A percentile compares a stretch with the other conserved stretches of the same genome.
Conservation (phyloP, 2,797 vertebrate genomes). For the Caiman crocodilus region DNA sequence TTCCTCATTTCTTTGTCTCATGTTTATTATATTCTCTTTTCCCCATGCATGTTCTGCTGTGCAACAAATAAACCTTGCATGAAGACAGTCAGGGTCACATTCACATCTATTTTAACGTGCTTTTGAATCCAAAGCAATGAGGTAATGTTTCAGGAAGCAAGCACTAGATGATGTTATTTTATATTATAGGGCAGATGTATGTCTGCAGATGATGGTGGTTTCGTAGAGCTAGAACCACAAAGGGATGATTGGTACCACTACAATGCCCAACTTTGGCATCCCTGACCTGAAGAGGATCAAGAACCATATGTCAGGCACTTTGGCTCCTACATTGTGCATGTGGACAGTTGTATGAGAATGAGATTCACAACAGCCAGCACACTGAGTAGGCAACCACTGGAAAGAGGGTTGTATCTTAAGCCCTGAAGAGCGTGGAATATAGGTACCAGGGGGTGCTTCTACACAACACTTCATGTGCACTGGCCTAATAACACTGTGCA, state of each 20-base stretch:
- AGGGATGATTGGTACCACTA: not conserved
- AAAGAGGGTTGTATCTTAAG: not conserved
- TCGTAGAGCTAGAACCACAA: conserved; percentile 43
- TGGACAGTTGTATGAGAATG: not conserved
- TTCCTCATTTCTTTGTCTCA: conserved; percentile 63
- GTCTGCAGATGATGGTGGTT: conserved; percentile 11
- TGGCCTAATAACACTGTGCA: too few relatives aligned
- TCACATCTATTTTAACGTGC: not conserved
- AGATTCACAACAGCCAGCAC: not conserved
- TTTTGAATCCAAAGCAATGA: not conserved
- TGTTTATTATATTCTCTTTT: conserved; percentile 46
- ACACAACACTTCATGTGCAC: not conserved
- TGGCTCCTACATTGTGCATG: not conserved
- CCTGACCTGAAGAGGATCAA: not conserved
- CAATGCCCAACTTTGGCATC: not conserved
- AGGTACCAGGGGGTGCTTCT: too few relatives aligned
- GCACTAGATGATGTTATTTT: not conserved
- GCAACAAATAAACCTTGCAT: conserved; percentile 54
- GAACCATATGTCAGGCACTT: not conserved
- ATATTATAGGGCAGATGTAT: conserved; percentile 31
- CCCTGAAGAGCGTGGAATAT: too few relatives aligned
- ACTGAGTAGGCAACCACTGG: not conserved
- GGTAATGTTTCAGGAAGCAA: not conserved
- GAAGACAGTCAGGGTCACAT: conserved; percentile 13
- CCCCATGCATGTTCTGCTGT: not conserved